Percentiles rank a stretch among this genome's conserved stretches.
Conservation (phyloP, 2,113 vertebrate species). For the Salminus brasiliensis region DNA sequence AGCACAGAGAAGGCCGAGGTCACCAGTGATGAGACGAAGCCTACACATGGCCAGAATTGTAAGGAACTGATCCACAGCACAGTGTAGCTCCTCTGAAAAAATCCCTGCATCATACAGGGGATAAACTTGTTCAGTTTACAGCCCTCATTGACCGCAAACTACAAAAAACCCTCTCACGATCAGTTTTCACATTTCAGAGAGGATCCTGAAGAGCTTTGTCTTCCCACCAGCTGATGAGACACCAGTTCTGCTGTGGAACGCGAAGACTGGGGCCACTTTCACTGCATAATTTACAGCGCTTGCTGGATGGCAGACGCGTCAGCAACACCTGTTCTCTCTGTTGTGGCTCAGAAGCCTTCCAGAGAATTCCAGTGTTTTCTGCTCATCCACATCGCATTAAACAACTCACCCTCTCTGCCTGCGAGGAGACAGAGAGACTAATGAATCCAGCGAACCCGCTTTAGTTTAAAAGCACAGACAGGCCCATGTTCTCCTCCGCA, state of each 20-base stretch:
- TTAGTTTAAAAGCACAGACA: not conserved
- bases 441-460: constrained; percentile 14
- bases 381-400: not conserved
- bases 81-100: constrained; percentile 45
- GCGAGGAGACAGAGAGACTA: not conserved
- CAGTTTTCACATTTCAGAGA: not conserved
- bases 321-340: constrained; percentile 10
- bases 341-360: not conserved
- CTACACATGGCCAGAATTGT: constrained; percentile 4
- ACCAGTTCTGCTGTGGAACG: not conserved
- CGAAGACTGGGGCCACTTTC: not conserved
- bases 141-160: not conserved
- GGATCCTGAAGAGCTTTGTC: not conserved
- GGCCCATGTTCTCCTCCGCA: not conserved
- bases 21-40: not conserved
- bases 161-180: not conserved
- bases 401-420: not conserved
- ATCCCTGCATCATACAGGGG: not conserved
- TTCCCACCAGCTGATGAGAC: constrained; percentile 1
- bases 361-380: not conserved
- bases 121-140: not conserved
- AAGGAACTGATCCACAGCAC: constrained; percentile 50
- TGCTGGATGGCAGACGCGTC: not conserved
- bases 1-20: constrained; percentile 15
- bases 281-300: constrained; percentile 8